phyloP scores from a whole-genome alignment of 1,140 invertebrate genomes.

The Cydia fagiglandana region DNA sequence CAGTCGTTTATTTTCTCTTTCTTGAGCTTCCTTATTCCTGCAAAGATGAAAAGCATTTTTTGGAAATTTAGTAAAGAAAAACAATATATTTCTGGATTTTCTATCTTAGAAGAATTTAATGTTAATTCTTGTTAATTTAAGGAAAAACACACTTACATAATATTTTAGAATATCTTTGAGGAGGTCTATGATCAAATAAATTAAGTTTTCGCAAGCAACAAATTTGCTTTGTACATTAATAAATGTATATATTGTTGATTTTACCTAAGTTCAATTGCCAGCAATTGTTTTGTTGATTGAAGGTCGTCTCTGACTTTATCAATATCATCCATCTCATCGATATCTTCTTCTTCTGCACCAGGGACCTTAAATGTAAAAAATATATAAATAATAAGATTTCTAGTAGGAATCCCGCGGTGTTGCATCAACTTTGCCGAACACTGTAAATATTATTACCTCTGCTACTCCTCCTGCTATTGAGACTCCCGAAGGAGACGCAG shows the following conservation, averaged over 20 bases:
- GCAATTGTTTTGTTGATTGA: slow-evolving; percentile 93
- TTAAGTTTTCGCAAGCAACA: too few relatives aligned
- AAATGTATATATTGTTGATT: background rate
- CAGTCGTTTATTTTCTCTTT: slow-evolving; percentile 91
- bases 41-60: slow-evolving; percentile 34
- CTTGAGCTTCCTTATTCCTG: slow-evolving; percentile 90
- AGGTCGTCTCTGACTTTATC: slow-evolving; percentile 94
- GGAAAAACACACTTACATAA: background rate
- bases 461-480: slow-evolving; percentile 62
- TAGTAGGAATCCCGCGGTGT: too few relatives aligned
- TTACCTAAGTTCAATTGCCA: slow-evolving; percentile 88
- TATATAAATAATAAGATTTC: slow-evolving; percentile 35
- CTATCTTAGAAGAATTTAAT: too few relatives aligned
- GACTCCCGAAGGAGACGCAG: slow-evolving; percentile 65
- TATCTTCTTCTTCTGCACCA: slow-evolving; percentile 81
- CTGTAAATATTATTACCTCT: slow-evolving; percentile 55
- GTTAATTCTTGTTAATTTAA: background rate
- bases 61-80: background rate
- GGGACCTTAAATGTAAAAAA: slow-evolving; percentile 47
- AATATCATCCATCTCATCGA: slow-evolving; percentile 93
- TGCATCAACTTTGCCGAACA: too few relatives aligned
- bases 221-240: too few relatives aligned
- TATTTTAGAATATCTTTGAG: too few relatives aligned
- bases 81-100: background rate
- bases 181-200: too few relatives aligned